Evolutionary conservation across 2,888 invertebrate species (phyloP).

Genomic region (Yponomeuta sedellus): DNA sequence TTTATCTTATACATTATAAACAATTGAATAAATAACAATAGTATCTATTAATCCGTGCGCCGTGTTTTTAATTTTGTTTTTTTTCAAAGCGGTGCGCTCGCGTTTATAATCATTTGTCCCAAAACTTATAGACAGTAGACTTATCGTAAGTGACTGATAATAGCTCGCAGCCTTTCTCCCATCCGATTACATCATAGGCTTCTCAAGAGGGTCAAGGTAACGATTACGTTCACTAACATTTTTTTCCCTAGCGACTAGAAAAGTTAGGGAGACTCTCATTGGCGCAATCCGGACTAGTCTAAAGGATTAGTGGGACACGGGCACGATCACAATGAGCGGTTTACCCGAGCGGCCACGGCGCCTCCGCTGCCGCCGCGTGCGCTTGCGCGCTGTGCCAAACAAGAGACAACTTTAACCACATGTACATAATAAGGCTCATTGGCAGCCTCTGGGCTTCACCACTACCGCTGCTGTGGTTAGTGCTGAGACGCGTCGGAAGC

Average conservation of each 20-base stretch:
- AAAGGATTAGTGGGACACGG: not conserved
- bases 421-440: not conserved
- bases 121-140: too few species aligned
- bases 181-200: too few species aligned
- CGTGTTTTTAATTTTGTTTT: too few species aligned
- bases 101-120: too few species aligned
- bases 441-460: not conserved
- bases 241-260: too few species aligned
- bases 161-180: too few species aligned
- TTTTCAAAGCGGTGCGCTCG: too few species aligned
- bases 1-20: not conserved
- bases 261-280: not conserved
- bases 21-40: too few species aligned
- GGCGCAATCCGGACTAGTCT: not conserved
- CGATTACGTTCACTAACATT: too few species aligned
- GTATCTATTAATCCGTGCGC: too few species aligned
- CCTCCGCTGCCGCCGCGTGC: not conserved
- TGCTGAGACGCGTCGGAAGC: not conserved
- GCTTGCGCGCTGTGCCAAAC: not conserved
- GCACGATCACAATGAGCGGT: not conserved
- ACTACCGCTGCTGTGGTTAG: not conserved
- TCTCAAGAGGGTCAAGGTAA: too few species aligned
- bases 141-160: too few species aligned
- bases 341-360: not conserved
- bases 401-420: not conserved